Percentiles rank a stretch among this genome's conserved stretches.
Conservation (phyloP, 1,140 invertebrate genomes). For the Trichomalopsis sarcophagae region DNA sequence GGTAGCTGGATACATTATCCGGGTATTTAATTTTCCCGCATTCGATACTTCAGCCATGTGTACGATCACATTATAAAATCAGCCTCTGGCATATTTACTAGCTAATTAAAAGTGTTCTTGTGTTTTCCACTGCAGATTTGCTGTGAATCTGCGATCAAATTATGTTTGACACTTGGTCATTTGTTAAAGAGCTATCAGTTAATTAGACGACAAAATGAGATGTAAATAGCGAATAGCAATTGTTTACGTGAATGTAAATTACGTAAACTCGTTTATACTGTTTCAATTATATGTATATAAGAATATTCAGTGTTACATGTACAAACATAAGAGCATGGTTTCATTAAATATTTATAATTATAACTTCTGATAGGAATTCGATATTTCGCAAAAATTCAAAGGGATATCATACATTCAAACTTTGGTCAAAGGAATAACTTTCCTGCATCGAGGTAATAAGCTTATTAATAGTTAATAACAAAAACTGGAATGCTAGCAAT, state of each 20-base stretch:
- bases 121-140: too few relatives aligned
- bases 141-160: too few relatives aligned
- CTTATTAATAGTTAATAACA: not conserved
- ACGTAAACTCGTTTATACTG: not conserved
- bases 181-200: constrained; percentile 3
- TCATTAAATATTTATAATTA: not conserved
- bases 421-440: not conserved
- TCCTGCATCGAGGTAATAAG: not conserved
- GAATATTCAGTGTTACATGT: not conserved
- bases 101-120: too few relatives aligned
- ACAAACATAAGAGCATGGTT: not conserved
- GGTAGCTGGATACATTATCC: too few relatives aligned
- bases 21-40: not conserved
- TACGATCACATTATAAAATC: not conserved
- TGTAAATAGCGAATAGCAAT: not conserved
- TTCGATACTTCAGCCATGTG: not conserved
- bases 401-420: too few relatives aligned
- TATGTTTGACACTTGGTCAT: not conserved
- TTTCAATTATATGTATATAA: not conserved
- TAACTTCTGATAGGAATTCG: not conserved
- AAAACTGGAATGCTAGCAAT: not conserved
- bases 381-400: not conserved
- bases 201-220: not conserved
- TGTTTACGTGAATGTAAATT: not conserved
- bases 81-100: not conserved